A percentile compares a stretch with the other conserved stretches of the same genome.
Conservation (phyloP, 2,797 vertebrate species). For the Thripadectes ignobilis region DNA sequence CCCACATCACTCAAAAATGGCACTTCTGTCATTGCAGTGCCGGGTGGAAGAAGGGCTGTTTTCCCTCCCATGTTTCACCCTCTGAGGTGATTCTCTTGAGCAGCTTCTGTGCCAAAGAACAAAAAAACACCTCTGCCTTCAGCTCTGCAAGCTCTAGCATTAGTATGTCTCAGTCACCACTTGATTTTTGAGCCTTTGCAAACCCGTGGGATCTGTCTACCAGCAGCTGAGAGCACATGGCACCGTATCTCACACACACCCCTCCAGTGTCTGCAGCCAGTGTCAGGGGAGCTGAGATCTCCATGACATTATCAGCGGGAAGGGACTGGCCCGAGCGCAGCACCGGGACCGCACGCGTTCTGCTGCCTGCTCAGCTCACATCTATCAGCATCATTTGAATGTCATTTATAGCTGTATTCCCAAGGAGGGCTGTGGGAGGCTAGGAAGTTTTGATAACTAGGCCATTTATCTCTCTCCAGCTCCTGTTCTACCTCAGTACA, state of each 20-base stretch:
- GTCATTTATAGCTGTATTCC: constrained; percentile 57
- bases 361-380: constrained; percentile 15
- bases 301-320: background rate
- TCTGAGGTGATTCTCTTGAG: background rate
- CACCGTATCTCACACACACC: background rate
- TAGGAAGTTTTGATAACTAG: constrained; percentile 64
- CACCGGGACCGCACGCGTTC: rapidly evolving
- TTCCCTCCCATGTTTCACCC: background rate
- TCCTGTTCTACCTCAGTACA: constrained; percentile 36
- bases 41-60: background rate
- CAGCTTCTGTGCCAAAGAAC: background rate
- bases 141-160: background rate
- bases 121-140: background rate
- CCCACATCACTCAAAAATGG: background rate
- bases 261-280: background rate
- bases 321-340: rapidly evolving
- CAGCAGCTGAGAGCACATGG: background rate
- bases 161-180: background rate
- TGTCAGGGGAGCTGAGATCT: background rate
- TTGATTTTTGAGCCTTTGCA: background rate
- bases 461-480: constrained; percentile 60
- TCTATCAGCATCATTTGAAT: constrained; percentile 44
- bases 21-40: background rate
- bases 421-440: constrained; percentile 50
- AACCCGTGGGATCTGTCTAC: background rate